Conservation (phyloP, 2,888 invertebrate species). For the Phytoseiulus persimilis region DNA sequence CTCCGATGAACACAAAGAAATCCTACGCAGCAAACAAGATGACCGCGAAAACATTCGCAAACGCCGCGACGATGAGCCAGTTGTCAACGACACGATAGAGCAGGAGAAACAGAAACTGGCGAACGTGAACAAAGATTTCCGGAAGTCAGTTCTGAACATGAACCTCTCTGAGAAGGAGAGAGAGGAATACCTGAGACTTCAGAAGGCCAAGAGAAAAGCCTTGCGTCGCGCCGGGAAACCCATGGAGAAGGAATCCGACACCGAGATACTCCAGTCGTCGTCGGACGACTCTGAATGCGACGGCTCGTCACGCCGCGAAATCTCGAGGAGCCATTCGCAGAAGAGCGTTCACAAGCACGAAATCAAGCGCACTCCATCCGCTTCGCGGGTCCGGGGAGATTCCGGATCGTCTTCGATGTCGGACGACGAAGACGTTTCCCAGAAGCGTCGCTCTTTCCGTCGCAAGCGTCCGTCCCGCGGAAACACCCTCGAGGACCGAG, state of each 20-base stretch:
- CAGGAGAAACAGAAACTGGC: conserved; percentile 30
- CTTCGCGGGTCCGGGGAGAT: conserved; percentile 9
- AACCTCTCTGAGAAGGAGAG: conserved; percentile 50
- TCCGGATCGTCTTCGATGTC: not conserved
- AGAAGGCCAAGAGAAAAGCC: conserved; percentile 43
- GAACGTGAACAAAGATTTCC: conserved; percentile 62
- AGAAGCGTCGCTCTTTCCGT: conserved; percentile 14
- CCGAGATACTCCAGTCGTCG: conserved; percentile 30
- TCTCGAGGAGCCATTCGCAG: conserved; percentile 15
- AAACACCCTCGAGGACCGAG: conserved; percentile 24
- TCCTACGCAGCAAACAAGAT: not conserved
- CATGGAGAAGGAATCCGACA: conserved; percentile 29
- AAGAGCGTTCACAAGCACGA: conserved; percentile 20
- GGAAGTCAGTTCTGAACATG: conserved; percentile 66
- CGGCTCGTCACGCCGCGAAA: conserved; percentile 13
- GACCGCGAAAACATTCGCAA: not conserved
- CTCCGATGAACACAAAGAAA: not conserved
- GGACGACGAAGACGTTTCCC: conserved; percentile 15
- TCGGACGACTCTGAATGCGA: conserved; percentile 25
- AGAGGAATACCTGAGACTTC: conserved; percentile 47
- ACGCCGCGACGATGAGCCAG: not conserved
- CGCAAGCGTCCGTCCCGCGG: conserved; percentile 18
- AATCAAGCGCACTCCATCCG: not conserved
- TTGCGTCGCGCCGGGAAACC: conserved; percentile 27
- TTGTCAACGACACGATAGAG: conserved; percentile 34